phyloP scores from a whole-genome alignment of 2,797 vertebrate genomes.

The Sebastes steindachneri region DNA sequence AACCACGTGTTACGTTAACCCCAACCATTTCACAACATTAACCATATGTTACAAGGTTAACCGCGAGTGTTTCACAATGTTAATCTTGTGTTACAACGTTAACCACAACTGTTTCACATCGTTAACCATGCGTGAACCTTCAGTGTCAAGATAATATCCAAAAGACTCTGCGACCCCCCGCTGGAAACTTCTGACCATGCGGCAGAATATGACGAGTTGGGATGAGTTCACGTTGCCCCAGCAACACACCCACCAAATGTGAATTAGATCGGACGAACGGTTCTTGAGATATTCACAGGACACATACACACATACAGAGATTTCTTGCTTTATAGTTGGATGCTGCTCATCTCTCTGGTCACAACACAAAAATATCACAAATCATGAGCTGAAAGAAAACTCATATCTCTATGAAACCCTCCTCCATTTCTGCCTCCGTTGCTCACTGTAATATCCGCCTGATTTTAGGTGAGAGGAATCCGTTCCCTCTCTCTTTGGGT shows the following conservation, averaged over 20 bases:
- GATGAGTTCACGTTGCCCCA: neutral
- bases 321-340: neutral
- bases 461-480: neutral
- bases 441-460: neutral
- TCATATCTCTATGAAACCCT: neutral
- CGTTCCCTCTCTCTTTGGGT: neutral
- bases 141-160: neutral
- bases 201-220: neutral
- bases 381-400: slow-evolving; percentile 2
- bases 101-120: neutral
- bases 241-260: neutral
- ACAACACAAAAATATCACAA: neutral
- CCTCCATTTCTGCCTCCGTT: neutral
- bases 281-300: neutral
- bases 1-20: too few relatives aligned
- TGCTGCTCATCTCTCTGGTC: neutral
- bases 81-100: too few relatives aligned
- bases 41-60: too few relatives aligned
- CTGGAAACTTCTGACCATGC: neutral
- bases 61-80: too few relatives aligned
- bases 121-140: neutral
- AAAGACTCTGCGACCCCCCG: neutral
- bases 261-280: neutral
- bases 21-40: too few relatives aligned
- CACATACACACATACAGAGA: neutral